Evolutionary conservation across 2,888 invertebrate genomes (phyloP), one percentile per base, ranked within the genome.

Genomic region (Daptonema setosum): DNA sequence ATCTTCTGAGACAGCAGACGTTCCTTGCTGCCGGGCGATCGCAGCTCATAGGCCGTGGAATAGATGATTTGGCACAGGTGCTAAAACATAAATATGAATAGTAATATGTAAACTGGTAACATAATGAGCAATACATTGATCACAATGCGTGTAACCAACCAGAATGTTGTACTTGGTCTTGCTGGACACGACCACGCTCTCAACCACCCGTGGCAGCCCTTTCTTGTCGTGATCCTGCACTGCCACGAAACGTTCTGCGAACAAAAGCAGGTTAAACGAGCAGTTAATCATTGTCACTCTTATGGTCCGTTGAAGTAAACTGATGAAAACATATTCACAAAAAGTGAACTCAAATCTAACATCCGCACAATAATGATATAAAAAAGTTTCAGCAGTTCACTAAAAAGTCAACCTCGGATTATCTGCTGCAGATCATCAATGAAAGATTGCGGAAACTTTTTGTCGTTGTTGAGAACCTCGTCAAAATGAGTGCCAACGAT

Each of bases 401-500:
- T n/a, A n/a, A n/a, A n/a, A n/a, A n/a, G n/a, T n/a, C n/a, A 78
- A 60, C 85, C 83, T 0, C 86, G 77, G 65, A 91, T 87, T 47
- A 85, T 78, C 58, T 86, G 83, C 73, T 93, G 91, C 62, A 91
- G 77, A 57, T 84, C 83, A 65, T 87, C 85, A 17, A 79, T 73
- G 60, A 70, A 78, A 20, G 73, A 73, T 1, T 76, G 73, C 60
- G 78, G 76, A 62, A 76, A 78, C 24, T 68, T 66, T 54, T 74
- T 72, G 63, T 81, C 80, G 64, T 79, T 79, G 17, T 85, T 81
- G 57, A 84, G 79, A 35, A 75, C 64, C 55, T 69, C 67, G 71
- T 97, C 97, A 65, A 86, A 86, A 73, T 95, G 90, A 0, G 95
- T 95, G 0, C 91, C 95, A 14, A 95, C 84, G 68, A 95, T 87